These are phyloP conservation scores for Micromys minutus DNA, from an alignment of 2,113 vertebrate genomes.

Conservation along the genomic window DNA sequence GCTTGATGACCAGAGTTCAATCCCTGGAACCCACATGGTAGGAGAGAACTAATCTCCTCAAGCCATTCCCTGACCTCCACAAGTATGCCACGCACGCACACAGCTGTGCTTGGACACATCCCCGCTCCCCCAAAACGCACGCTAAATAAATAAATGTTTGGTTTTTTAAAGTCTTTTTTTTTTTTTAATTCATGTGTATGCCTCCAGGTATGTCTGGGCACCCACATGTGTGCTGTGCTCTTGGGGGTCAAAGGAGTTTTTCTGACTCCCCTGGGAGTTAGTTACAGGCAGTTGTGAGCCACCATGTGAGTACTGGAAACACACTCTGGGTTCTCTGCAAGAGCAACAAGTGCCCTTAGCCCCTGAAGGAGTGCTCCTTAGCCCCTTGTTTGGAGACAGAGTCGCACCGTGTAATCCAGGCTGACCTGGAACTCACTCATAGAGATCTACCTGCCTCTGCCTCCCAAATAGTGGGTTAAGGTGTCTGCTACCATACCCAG, in stretches of 20 bases:
- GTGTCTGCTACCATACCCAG: background rate
- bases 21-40: background rate
- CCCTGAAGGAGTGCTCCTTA: background rate
- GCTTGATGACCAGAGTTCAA: background rate
- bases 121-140: background rate
- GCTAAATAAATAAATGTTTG: background rate
- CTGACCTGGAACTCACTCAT: background rate
- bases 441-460: background rate
- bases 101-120: background rate
- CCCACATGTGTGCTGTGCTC: background rate
- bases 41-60: background rate
- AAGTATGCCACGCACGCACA: background rate
- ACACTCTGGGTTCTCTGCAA: background rate
- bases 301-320: no score
- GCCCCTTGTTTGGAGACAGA: no score
- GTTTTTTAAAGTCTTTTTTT: background rate
- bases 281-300: background rate
- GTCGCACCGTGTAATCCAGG: background rate
- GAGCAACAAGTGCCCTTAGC: background rate
- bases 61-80: background rate
- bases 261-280: background rate
- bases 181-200: background rate
- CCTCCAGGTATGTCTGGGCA: background rate
- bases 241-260: background rate
- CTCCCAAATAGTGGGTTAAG: background rate